phyloP scores from a whole-genome alignment of 2,888 invertebrate genomes.

The Portevinia maculata region DNA sequence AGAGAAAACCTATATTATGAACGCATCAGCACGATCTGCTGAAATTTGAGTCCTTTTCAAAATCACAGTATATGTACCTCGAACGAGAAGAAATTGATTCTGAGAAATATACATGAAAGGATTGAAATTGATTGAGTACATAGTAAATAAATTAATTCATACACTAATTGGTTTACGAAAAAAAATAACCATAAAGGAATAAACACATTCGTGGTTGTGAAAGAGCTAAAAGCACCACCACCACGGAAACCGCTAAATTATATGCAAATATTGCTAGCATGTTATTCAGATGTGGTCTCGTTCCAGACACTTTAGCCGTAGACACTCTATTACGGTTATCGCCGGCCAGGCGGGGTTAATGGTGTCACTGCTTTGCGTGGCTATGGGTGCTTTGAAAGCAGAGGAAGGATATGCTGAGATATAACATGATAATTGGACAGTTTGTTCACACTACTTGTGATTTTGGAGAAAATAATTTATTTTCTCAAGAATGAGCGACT shows the following conservation, averaged over 20 bases:
- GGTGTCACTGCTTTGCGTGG: constrained; percentile 16
- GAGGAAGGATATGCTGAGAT: constrained; percentile 2
- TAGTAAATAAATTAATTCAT: constrained; percentile 44
- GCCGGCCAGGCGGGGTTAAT: not conserved
- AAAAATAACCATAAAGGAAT: not conserved
- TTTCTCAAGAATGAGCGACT: too few relatives aligned
- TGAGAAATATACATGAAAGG: constrained; percentile 21
- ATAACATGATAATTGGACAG: constrained; percentile 29
- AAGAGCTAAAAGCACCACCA: not conserved
- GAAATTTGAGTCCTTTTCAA: not conserved
- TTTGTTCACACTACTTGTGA: constrained; percentile 13
- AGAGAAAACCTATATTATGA: too few relatives aligned
- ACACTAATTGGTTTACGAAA: constrained; percentile 43
- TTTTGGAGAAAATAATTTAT: too few relatives aligned
- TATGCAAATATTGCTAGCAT: constrained; percentile 65
- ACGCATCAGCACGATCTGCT: not conserved
- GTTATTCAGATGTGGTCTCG: not conserved
- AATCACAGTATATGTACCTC: constrained; percentile 32
- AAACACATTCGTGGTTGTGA: not conserved
- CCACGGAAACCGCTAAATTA: constrained; percentile 35
- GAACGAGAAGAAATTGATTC: not conserved
- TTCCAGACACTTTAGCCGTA: not conserved
- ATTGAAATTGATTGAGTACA: constrained; percentile 34
- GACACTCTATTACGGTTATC: constrained; percentile 9
- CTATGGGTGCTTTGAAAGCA: constrained; percentile 7